These are phyloP conservation scores for Hofmannophila pseudospretella DNA, from an alignment of 2,888 invertebrate species.

Conservation along the genomic window DNA sequence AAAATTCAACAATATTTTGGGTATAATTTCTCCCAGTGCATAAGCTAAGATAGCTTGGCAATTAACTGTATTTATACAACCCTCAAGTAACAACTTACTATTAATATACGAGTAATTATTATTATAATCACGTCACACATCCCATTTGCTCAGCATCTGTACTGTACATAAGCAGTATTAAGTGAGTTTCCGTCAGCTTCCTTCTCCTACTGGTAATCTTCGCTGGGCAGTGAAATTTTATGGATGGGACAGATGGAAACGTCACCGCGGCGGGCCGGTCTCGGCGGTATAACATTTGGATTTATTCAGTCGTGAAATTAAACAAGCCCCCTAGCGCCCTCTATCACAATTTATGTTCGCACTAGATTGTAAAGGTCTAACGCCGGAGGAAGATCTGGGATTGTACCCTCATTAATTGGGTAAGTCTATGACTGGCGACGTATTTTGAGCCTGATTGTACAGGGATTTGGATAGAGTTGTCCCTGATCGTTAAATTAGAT, in stretches of 20 bases:
- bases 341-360: constrained; percentile 73
- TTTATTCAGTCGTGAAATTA: constrained; percentile 76
- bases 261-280: constrained; percentile 38
- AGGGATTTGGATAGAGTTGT: constrained; percentile 8
- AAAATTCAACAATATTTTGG: too few relatives aligned
- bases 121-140: too few relatives aligned
- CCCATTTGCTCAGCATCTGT: too few relatives aligned
- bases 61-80: too few relatives aligned
- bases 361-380: constrained; percentile 58
- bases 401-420: constrained; percentile 61
- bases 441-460: constrained; percentile 41
- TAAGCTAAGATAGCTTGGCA: too few relatives aligned
- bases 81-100: too few relatives aligned
- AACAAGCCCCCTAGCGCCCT: constrained; percentile 65
- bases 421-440: constrained; percentile 41
- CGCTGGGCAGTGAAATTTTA: constrained; percentile 49
- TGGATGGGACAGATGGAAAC: constrained; percentile 50
- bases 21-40: too few relatives aligned
- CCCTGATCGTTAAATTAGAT: constrained; percentile 8
- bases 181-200: too few relatives aligned
- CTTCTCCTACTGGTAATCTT: constrained; percentile 23
- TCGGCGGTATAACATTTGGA: constrained; percentile 66
- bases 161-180: too few relatives aligned
- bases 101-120: too few relatives aligned
- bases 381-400: constrained; percentile 27